Percentiles rank a stretch among this genome's conserved stretches.
Evolutionary conservation across 2,113 vertebrate species (phyloP).

Genomic region (Dissostichus mawsoni): DNA sequence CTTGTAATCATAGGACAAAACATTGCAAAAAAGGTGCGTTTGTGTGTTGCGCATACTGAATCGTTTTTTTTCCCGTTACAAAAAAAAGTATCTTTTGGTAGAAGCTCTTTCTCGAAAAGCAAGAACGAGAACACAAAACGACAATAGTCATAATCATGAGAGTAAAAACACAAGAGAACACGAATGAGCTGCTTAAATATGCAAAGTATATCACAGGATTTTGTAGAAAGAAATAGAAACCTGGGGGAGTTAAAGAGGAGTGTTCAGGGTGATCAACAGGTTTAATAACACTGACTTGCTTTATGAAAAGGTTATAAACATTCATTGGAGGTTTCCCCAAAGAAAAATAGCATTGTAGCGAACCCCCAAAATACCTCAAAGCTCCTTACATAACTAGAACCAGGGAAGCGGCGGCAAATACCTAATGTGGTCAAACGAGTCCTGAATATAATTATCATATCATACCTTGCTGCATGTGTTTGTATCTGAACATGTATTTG

Average conservation of each 20-base stretch:
- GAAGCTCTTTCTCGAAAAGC: conserved; percentile 82
- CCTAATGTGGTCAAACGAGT: conserved; percentile 49
- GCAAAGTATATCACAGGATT: conserved; percentile 83
- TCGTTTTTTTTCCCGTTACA: conserved; percentile 61
- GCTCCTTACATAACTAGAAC: conserved; percentile 63
- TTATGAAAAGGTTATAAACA: conserved; percentile 78
- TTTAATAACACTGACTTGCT: conserved; percentile 78
- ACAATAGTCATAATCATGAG: conserved; percentile 75
- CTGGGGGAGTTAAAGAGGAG: conserved; percentile 1
- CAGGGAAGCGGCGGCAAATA: conserved; percentile 32
- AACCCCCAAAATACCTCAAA: conserved; percentile 67
- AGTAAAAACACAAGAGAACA: conserved; percentile 80
- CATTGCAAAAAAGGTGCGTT: conserved; percentile 67
- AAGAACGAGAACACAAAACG: conserved; percentile 76
- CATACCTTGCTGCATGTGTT: conserved; percentile 40
- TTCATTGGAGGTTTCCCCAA: conserved; percentile 72
- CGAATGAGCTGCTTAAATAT: conserved; percentile 83
- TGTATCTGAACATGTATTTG: conserved; percentile 56
- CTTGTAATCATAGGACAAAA: conserved; percentile 63
- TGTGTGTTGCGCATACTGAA: conserved; percentile 63
- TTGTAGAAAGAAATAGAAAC: conserved; percentile 77
- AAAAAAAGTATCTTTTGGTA: conserved; percentile 83
- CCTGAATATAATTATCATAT: conserved; percentile 54
- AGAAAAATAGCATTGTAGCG: conserved; percentile 43
- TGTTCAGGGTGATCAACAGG: conserved; percentile 39